A percentile compares a stretch with the other conserved stretches of the same genome.
These are phyloP conservation scores for Agonopterix arenella DNA, from an alignment of 2,888 invertebrate genomes.

Conservation along the genomic window DNA sequence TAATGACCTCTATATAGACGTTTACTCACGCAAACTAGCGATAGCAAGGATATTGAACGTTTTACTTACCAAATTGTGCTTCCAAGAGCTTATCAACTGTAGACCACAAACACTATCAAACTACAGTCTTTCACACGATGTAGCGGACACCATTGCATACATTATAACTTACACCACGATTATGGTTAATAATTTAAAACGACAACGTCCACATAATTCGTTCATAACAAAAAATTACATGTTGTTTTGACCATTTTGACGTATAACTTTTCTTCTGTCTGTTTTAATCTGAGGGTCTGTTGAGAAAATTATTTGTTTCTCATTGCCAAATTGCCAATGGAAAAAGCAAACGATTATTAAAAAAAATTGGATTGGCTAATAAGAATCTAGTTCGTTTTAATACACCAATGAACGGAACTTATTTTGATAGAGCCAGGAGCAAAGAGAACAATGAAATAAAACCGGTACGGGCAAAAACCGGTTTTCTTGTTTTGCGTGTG, in stretches of 20 bases:
- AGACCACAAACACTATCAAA: background rate
- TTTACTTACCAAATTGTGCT: no score
- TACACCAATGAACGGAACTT: no score
- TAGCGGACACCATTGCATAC: conserved; percentile 15
- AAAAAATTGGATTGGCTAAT: conserved; percentile 18
- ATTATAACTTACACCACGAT: conserved; percentile 3
- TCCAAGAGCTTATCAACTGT: no score
- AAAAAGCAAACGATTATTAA: background rate
- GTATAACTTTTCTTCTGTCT: conserved; percentile 15
- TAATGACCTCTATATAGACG: no score
- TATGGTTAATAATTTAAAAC: background rate
- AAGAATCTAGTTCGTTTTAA: conserved; percentile 12
- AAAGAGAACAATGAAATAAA: no score
- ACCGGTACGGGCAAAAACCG: no score
- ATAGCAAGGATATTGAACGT: no score
- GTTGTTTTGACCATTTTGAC: conserved; percentile 55
- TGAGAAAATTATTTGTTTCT: conserved; percentile 24
- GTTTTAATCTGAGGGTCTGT: no score
- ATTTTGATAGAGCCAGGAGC: no score
- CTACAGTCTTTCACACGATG: conserved; percentile 20
- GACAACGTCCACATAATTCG: conserved; percentile 8
- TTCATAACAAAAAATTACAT: conserved; percentile 43
- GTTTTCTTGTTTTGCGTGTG: no score
- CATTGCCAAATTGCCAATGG: background rate
- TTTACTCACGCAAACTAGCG: no score